Conservation (phyloP, 1,140 invertebrate species). For the Megalopta genalis region DNA sequence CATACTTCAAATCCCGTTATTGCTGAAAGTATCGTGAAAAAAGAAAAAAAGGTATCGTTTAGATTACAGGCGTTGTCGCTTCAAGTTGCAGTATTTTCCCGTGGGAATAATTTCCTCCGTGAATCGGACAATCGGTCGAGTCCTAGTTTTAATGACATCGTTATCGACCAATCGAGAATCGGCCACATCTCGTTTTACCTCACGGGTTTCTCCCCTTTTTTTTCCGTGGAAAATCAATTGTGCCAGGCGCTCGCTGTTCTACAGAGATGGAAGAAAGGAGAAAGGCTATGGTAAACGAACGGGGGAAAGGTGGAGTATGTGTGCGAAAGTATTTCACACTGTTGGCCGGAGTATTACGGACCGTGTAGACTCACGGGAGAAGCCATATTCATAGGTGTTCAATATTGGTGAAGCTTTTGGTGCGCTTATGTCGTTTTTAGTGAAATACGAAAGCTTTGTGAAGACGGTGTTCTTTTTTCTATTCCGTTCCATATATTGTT, state of each 20-base stretch:
- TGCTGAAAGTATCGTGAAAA: too few relatives aligned
- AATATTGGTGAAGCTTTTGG: not conserved
- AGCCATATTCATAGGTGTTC: slow-evolving; percentile 19
- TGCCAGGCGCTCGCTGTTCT: not conserved
- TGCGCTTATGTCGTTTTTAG: not conserved
- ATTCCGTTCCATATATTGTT: not conserved
- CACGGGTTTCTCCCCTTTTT: not conserved
- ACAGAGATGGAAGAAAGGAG: not conserved
- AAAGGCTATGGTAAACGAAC: slow-evolving; percentile 10
- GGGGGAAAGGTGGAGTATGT: not conserved
- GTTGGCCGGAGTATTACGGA: slow-evolving; percentile 27
- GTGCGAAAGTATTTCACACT: slow-evolving; percentile 9
- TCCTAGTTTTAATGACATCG: slow-evolving; percentile 8
- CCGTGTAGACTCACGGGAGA: not conserved
- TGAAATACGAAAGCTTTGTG: not conserved
- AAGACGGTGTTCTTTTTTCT: not conserved
- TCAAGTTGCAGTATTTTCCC: too few relatives aligned
- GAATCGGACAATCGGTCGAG: slow-evolving; percentile 6
- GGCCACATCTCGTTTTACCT: not conserved
- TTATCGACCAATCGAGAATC: slow-evolving; percentile 23
- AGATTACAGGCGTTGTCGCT: too few relatives aligned
- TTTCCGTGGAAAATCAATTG: not conserved
- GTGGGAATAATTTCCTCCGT: not conserved
- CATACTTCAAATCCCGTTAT: too few relatives aligned
- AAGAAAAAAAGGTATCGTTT: too few relatives aligned